These are phyloP conservation scores for Galemys pyrenaicus DNA, from an alignment of 2,113 vertebrate species.

Conservation along the genomic window DNA sequence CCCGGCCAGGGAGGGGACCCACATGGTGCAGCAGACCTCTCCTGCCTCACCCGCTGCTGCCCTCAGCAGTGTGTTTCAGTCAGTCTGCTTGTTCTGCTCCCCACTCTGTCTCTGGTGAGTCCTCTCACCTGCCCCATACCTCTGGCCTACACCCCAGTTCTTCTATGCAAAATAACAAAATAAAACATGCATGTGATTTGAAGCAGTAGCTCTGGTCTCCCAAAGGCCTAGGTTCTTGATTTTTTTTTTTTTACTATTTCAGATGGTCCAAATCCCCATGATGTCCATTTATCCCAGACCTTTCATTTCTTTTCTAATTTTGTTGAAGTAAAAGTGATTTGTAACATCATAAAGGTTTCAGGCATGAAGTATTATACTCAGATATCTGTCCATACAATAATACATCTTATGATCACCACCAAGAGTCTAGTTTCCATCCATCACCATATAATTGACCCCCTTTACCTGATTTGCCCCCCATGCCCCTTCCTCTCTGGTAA, in stretches of 20 bases:
- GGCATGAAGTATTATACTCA: background rate
- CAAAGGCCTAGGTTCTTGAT: background rate
- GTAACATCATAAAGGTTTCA: background rate
- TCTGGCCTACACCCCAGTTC: too few species aligned
- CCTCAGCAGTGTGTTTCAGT: too few species aligned
- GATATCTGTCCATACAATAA: too few species aligned
- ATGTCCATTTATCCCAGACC: constrained; percentile 6
- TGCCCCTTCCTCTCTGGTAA: background rate
- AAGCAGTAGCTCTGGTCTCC: constrained; percentile 29
- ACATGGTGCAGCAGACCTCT: too few species aligned
- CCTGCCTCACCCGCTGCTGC: too few species aligned
- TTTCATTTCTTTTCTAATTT: background rate
- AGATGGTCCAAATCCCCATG: background rate
- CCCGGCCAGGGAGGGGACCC: too few species aligned
- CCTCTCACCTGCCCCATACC: too few species aligned
- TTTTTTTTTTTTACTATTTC: background rate
- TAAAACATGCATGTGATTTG: background rate
- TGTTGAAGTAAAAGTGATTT: background rate
- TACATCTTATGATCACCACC: background rate
- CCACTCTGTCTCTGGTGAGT: too few species aligned
- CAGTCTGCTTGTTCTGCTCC: too few species aligned
- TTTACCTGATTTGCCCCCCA: background rate
- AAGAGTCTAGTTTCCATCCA: background rate
- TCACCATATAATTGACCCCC: background rate
- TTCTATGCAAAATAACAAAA: too few species aligned